Evolutionary conservation across 2,888 invertebrate species (phyloP), one percentile per base, ranked within the genome.

Genomic region (Eupithecia insigniata): DNA sequence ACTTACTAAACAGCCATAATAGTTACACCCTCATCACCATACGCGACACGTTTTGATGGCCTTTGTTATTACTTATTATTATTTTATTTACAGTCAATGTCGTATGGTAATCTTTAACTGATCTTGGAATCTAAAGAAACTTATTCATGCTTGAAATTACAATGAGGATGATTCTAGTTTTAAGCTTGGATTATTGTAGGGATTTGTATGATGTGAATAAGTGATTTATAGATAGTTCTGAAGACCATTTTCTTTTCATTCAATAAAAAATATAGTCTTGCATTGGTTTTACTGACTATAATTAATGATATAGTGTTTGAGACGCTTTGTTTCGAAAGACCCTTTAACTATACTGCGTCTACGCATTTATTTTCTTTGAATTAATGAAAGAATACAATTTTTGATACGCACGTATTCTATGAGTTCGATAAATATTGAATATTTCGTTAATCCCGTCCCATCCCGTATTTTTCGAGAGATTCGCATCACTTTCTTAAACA

Each of bases 21-120:
- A 51, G 3, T 51, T 12, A 55, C 43, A n/a, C 55, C 55, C 26
- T 55, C 55, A 55, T 55, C 5, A 51, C 22, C 51, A 51, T 51
- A 51, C 51, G 51, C 51, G 51, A 51, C 51, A 26, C 55, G 55
- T 55, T 14, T 22, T 3, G 55, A 55, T 26, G 26, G 55, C 26
- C 55, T 55, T 26, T 55, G 14, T 55, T 55, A 55, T 55, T 22
- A 14, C 26, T 55, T 55, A 55, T 55, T 55, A 55, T 55, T 26
- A 12, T 26, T 55, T 55, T 55, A 55, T 55, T 55, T 55, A 55
- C 55, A 12, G 12, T 12, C 26, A 26, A 55, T 14, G 55, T 22
- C 12, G 55, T 5, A 55, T 55, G 55, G 4, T 55, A 55, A 55
- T 55, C 55, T 55, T 55, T 2, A 10, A 51, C 8, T 26, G 55